Evolutionary conservation across 2,113 vertebrate genomes (phyloP).

Genomic region (Amblyopsis rosae): DNA sequence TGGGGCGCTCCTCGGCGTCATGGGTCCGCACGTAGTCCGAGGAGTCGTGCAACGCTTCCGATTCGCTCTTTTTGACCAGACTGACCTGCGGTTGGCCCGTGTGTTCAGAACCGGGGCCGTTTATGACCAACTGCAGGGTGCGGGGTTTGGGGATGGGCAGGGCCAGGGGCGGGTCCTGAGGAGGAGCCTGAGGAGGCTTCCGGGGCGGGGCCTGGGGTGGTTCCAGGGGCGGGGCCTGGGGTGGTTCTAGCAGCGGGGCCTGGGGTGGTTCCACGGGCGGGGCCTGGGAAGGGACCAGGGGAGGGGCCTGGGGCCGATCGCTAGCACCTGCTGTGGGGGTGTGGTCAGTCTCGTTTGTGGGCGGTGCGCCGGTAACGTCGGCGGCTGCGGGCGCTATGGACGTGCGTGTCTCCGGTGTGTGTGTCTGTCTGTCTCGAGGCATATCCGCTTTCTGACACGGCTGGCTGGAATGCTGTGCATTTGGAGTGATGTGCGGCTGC

Average conservation of each 20-base stretch:
- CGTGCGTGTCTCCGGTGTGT: conserved; percentile 1
- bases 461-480: conserved; percentile 24
- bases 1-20: background rate
- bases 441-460: conserved; percentile 15
- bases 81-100: conserved; percentile 52
- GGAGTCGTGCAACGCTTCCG: conserved; percentile 12
- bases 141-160: conserved; percentile 87
- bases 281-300: conserved; percentile 87
- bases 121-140: conserved; percentile 78
- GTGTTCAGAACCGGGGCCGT: conserved; percentile 23
- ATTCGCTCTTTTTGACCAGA: conserved; percentile 56
- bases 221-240: too few relatives aligned
- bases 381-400: background rate
- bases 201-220: too few relatives aligned
- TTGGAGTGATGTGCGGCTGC: background rate
- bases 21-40: background rate
- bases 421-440: conserved; percentile 28
- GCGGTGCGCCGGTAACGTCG: conserved; percentile 25
- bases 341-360: conserved; percentile 7
- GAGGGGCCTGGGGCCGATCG: conserved; percentile 45
- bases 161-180: conserved; percentile 44
- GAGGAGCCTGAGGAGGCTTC: conserved; percentile 11
- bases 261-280: conserved; percentile 61
- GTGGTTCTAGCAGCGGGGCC: too few relatives aligned
- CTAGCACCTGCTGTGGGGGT: conserved; percentile 12